Conservation (phyloP, 2,888 invertebrate species). For the Troides aeacus region DNA sequence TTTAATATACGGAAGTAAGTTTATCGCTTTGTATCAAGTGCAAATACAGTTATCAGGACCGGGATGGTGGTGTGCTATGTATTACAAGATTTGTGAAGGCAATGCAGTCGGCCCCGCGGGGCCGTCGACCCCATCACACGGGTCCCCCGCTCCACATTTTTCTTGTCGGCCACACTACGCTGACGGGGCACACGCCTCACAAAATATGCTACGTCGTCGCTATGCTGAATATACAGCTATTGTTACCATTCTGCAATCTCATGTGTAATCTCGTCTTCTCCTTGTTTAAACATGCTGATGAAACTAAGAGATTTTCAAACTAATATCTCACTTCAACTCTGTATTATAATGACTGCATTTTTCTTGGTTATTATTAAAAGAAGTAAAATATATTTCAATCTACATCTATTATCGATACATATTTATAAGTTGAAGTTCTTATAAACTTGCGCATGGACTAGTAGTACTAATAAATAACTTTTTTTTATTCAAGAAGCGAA, state of each 20-base stretch:
- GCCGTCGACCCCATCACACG: conserved; percentile 63
- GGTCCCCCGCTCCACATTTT: conserved; percentile 68
- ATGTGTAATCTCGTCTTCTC: conserved; percentile 64
- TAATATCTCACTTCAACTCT: not conserved
- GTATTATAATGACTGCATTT: not conserved
- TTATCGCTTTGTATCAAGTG: conserved; percentile 38
- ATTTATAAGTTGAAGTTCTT: too few relatives aligned
- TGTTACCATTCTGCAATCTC: conserved; percentile 71
- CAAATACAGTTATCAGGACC: conserved; percentile 53
- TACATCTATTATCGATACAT: too few relatives aligned
- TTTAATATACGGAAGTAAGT: conserved; percentile 41
- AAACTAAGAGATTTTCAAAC: conserved; percentile 8
- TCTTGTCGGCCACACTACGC: conserved; percentile 71
- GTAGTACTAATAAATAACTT: too few relatives aligned
- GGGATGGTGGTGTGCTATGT: conserved; percentile 59
- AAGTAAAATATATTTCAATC: too few relatives aligned
- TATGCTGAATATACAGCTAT: conserved; percentile 68
- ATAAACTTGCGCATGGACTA: too few relatives aligned
- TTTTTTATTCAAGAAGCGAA: too few relatives aligned
- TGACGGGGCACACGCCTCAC: conserved; percentile 50
- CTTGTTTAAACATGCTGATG: conserved; percentile 36
- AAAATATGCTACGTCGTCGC: conserved; percentile 68
- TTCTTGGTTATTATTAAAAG: too few relatives aligned
- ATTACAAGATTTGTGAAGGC: conserved; percentile 56
- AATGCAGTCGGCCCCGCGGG: conserved; percentile 46